A percentile compares a stretch with the other conserved stretches of the same genome.
These are phyloP conservation scores for Cryptotermes secundus DNA, from an alignment of 1,140 invertebrate species.

Conservation along the genomic window DNA sequence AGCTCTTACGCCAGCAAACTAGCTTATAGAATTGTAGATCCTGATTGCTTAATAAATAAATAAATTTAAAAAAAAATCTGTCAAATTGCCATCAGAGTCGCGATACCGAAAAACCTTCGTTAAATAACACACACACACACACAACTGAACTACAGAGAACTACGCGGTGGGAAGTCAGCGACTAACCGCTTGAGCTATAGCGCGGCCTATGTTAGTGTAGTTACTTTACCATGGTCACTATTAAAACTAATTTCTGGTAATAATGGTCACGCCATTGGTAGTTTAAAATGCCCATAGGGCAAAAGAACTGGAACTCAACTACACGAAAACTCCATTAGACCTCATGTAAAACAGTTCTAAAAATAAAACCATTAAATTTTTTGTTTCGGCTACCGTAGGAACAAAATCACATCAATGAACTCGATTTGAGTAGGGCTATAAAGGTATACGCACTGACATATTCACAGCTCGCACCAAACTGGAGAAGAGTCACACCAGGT, in stretches of 20 bases:
- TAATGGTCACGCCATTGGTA: background rate
- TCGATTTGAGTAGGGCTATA: background rate
- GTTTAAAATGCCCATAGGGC: background rate
- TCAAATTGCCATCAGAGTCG: no score
- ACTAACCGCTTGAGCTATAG: no score
- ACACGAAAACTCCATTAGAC: slow-evolving; percentile 11
- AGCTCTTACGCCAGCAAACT: no score
- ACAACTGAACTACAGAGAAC: no score
- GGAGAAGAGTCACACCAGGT: no score
- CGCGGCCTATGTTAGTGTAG: no score
- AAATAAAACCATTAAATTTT: background rate
- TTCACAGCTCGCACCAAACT: background rate
- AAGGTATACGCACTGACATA: background rate
- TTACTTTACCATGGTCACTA: background rate
- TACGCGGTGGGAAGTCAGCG: no score
- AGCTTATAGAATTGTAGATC: no score
- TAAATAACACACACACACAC: no score
- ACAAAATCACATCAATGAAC: background rate
- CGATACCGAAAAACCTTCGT: no score
- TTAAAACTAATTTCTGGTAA: background rate
- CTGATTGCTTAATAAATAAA: no score
- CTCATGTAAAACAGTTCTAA: background rate
- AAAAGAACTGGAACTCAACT: background rate
- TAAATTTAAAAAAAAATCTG: no score
- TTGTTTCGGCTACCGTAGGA: background rate